Conservation (phyloP, 2,888 invertebrate genomes). For the Seira musarum region DNA sequence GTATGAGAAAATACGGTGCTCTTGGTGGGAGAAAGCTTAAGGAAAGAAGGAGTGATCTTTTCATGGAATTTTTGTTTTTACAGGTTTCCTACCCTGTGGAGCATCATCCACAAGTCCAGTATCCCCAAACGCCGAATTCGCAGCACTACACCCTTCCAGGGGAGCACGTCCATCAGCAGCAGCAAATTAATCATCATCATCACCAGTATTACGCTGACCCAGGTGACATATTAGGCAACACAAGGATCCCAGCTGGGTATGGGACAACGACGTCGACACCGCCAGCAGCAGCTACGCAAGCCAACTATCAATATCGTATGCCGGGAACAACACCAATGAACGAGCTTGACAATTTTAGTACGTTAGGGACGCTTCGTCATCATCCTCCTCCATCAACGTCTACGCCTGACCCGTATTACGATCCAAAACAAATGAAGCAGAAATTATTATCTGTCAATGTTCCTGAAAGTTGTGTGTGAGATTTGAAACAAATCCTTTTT, state of each 20-base stretch:
- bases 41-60: not conserved
- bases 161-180: conserved; percentile 46
- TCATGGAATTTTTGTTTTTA: not conserved
- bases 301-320: conserved; percentile 53
- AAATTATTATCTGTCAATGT: conserved; percentile 68
- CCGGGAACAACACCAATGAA: conserved; percentile 55
- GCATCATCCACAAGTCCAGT: conserved; percentile 59
- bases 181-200: conserved; percentile 56
- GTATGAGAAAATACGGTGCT: too few relatives aligned
- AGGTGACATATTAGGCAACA: conserved; percentile 37
- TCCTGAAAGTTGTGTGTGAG: conserved; percentile 69
- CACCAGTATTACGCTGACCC: conserved; percentile 60
- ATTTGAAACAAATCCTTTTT: too few relatives aligned
- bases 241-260: conserved; percentile 45
- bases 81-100: conserved; percentile 63
- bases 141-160: conserved; percentile 44
- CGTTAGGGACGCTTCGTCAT: conserved; percentile 62
- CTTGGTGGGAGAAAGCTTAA: too few relatives aligned
- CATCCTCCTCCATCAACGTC: conserved; percentile 51
- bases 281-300: conserved; percentile 33
- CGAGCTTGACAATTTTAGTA: conserved; percentile 68
- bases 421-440: conserved; percentile 69
- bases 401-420: conserved; percentile 66
- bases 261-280: conserved; percentile 35
- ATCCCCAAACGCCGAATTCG: conserved; percentile 40